These are phyloP conservation scores for Pogona vitticeps DNA, from an alignment of 2,113 vertebrate species.

Conservation along the genomic window DNA sequence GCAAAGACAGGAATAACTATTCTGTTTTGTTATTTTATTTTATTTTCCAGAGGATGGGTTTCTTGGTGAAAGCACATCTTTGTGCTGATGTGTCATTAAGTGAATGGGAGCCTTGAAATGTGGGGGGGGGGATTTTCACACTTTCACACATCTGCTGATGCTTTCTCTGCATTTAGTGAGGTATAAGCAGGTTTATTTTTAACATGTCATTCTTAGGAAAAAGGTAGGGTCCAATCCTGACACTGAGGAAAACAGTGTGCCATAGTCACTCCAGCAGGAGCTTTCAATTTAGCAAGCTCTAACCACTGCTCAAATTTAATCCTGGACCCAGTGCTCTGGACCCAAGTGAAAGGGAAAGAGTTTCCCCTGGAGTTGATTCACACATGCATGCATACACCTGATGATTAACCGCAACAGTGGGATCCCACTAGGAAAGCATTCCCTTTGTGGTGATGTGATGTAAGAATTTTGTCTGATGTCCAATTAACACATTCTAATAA, in stretches of 20 bases:
- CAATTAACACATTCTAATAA: background rate
- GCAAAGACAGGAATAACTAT: conserved; percentile 4
- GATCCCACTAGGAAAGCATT: background rate
- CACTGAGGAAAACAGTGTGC: background rate
- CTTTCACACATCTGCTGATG: conserved; percentile 25
- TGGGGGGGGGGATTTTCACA: background rate
- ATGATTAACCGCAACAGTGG: background rate
- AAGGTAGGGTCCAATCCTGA: conserved; percentile 1
- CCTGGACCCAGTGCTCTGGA: background rate
- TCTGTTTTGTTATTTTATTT: background rate
- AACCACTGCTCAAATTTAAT: background rate
- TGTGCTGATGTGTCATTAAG: background rate
- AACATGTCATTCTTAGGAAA: background rate
- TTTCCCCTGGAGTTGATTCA: background rate
- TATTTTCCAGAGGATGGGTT: background rate
- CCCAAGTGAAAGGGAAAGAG: background rate
- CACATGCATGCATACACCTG: background rate
- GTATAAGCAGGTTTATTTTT: conserved; percentile 8
- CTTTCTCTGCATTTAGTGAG: conserved; percentile 21
- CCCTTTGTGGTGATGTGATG: background rate
- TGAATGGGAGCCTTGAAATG: background rate
- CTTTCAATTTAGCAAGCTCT: background rate
- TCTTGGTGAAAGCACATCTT: background rate
- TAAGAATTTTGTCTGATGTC: background rate
- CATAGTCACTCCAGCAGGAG: background rate